A percentile compares a stretch with the other conserved stretches of the same genome.
phyloP scores from a whole-genome alignment of 2,888 invertebrate species.

The Venusia cambrica region DNA sequence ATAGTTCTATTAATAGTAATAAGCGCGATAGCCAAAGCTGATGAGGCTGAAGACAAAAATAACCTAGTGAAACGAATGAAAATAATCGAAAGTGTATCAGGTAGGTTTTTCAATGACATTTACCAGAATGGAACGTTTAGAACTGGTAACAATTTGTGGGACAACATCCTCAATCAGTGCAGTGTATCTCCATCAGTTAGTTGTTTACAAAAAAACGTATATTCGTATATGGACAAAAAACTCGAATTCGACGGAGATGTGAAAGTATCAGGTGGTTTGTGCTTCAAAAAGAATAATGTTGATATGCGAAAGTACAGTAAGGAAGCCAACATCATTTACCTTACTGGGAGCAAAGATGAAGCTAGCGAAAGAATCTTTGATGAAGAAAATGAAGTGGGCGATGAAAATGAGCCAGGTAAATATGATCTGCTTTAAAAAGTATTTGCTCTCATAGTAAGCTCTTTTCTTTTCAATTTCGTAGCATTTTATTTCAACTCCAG shows the following conservation, averaged over 20 bases:
- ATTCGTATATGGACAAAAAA: conserved; percentile 85
- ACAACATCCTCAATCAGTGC: conserved; percentile 86
- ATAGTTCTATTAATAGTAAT: conserved; percentile 50
- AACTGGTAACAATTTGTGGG: conserved; percentile 87
- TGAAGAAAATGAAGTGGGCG: conserved; percentile 62
- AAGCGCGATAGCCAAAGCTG: conserved; percentile 38
- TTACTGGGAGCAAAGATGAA: conserved; percentile 54
- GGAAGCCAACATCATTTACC: conserved; percentile 75
- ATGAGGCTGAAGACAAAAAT: conserved; percentile 43
- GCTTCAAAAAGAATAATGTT: conserved; percentile 84
- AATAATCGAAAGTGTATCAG: conserved; percentile 57
- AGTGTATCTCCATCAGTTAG: conserved; percentile 83
- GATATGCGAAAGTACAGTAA: conserved; percentile 78
- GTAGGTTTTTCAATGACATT: conserved; percentile 61
- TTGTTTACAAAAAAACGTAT: conserved; percentile 89
- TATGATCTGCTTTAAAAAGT: no score
- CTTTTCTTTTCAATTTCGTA: no score
- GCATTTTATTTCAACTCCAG: no score
- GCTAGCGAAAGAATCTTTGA: conserved; percentile 47
- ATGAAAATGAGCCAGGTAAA: conserved; percentile 62
- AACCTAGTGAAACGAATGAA: conserved; percentile 55
- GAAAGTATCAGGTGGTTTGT: conserved; percentile 83
- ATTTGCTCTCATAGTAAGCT: no score
- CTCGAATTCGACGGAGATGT: conserved; percentile 84
- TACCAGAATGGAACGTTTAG: conserved; percentile 71